phyloP scores from a whole-genome alignment of 1,140 invertebrate genomes.

The Marisa cornuarietis region DNA sequence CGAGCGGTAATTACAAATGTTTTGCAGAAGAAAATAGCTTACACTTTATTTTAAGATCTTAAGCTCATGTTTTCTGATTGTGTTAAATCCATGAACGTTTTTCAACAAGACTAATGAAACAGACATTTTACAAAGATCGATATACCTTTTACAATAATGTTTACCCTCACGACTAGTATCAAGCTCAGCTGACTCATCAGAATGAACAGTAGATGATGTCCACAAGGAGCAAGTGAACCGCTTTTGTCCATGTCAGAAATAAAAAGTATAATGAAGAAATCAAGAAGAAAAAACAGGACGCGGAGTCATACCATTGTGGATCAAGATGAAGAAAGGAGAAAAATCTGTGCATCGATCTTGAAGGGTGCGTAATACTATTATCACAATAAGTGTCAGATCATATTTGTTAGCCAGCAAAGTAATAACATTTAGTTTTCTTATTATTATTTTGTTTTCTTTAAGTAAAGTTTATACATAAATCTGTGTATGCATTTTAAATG shows the following conservation, averaged over 20 bases:
- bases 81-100: neutral
- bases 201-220: neutral
- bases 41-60: no score
- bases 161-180: neutral
- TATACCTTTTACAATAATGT: neutral
- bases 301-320: neutral
- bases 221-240: neutral
- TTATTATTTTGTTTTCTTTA: neutral
- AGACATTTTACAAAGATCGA: neutral
- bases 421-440: neutral
- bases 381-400: neutral
- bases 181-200: neutral
- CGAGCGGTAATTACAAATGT: no score
- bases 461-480: neutral
- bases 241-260: neutral
- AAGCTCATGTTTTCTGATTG: no score
- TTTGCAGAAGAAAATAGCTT: no score
- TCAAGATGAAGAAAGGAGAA: constrained; percentile 28
- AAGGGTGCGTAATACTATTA: constrained; percentile 18
- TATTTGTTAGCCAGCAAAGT: neutral
- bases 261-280: constrained; percentile 3
- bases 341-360: constrained; percentile 30
- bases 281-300: neutral
- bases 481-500: neutral
- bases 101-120: neutral